Conservation (phyloP, 2,797 vertebrate genomes). For the Peromyscus eremicus region DNA sequence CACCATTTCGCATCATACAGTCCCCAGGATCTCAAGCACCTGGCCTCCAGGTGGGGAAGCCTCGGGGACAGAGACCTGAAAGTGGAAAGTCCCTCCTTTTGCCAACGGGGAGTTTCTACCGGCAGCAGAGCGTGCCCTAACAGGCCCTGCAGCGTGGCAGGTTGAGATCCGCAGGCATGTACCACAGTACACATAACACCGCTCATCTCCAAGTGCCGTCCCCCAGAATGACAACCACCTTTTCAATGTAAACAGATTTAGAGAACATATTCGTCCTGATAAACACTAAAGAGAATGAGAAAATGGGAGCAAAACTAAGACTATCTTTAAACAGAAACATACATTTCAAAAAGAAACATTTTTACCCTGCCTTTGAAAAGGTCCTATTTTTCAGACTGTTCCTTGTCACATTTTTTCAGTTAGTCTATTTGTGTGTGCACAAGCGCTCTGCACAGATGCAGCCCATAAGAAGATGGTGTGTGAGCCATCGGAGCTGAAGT, state of each 20-base stretch:
- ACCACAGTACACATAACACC: background rate
- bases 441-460: accelerated
- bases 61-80: background rate
- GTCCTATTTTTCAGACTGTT: background rate
- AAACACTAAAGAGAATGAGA: background rate
- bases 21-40: background rate
- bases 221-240: constrained; percentile 27
- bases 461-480: too few relatives aligned
- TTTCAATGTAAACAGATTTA: background rate
- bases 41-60: background rate
- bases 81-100: background rate
- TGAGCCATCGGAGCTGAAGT: background rate
- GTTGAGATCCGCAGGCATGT: background rate
- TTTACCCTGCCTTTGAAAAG: background rate
- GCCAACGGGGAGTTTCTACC: background rate
- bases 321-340: background rate
- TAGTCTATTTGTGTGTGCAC: background rate
- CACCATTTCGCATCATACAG: background rate
- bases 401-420: background rate
- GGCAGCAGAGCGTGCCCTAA: too few relatives aligned
- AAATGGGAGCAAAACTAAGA: background rate
- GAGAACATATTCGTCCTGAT: constrained; percentile 13
- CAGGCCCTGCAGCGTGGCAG: background rate
- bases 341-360: background rate
- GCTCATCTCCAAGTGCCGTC: constrained; percentile 41